Conservation (phyloP, 2,113 vertebrate species). For the Probosciger aterrimus region DNA sequence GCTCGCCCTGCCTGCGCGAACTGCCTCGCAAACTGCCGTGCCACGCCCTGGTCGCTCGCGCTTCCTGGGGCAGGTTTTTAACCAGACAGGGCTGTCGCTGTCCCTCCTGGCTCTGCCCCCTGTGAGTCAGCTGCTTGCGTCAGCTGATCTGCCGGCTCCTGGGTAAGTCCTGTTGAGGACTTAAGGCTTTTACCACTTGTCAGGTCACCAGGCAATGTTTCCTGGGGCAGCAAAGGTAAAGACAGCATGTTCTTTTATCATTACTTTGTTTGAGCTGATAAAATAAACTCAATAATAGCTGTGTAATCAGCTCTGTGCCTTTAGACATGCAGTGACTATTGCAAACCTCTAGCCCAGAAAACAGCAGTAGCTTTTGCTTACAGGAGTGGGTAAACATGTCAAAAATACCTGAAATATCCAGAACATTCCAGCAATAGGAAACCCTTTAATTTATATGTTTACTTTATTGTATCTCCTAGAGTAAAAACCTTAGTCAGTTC, state of each 20-base stretch:
- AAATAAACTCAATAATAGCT: background rate
- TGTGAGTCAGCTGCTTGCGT: too few relatives aligned
- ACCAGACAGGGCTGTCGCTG: too few relatives aligned
- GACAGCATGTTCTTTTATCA: background rate
- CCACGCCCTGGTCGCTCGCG: too few relatives aligned
- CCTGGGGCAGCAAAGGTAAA: background rate
- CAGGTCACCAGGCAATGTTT: background rate
- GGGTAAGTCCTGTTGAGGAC: too few relatives aligned
- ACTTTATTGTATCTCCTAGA: background rate
- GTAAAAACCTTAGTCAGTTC: background rate
- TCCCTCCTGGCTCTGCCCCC: too few relatives aligned
- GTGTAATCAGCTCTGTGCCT: background rate
- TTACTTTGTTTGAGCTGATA: background rate
- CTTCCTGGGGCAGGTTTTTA: too few relatives aligned
- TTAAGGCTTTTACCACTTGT: background rate
- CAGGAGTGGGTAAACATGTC: background rate
- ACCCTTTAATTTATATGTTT: background rate
- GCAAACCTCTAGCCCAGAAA: background rate
- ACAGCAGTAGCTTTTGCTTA: background rate
- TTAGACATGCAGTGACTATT: background rate
- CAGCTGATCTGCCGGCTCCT: too few relatives aligned
- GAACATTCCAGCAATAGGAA: background rate
- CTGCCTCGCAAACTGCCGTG: too few relatives aligned
- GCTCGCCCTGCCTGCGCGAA: too few relatives aligned
- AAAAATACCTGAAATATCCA: background rate